Conservation (phyloP, 2,888 invertebrate genomes). For the Byasa hedistus region DNA sequence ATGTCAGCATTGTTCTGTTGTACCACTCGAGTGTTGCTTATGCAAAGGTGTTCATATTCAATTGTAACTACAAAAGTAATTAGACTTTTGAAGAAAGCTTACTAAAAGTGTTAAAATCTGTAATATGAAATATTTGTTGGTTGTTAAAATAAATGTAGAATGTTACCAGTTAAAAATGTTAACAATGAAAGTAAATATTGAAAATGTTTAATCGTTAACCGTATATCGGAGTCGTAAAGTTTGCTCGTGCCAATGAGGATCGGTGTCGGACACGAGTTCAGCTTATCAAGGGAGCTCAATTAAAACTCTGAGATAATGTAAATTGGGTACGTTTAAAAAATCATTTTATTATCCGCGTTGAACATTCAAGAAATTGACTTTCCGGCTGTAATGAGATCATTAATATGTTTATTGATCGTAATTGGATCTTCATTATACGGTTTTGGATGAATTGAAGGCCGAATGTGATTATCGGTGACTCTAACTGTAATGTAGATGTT, state of each 20-base stretch:
- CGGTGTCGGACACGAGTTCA: conserved; percentile 17
- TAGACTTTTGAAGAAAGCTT: no score
- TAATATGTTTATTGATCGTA: conserved; percentile 21
- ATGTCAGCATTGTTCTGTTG: conserved; percentile 34
- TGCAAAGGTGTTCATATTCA: no score
- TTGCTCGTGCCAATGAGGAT: conserved; percentile 7
- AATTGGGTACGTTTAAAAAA: conserved; percentile 39
- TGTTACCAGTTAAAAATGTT: conserved; percentile 20
- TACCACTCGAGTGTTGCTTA: conserved; percentile 1
- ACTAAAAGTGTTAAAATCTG: no score
- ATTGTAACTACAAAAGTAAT: no score
- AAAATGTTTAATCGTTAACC: conserved; percentile 22
- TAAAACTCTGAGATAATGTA: conserved; percentile 41
- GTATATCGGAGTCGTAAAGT: conserved; percentile 18
- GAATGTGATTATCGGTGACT: conserved; percentile 4
- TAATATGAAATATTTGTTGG: no score
- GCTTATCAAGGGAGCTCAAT: conserved; percentile 33
- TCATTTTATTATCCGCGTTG: conserved; percentile 30
- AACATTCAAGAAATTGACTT: conserved; percentile 33
- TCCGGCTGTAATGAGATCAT: conserved; percentile 29
- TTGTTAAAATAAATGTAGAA: not conserved
- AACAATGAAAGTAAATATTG: conserved; percentile 12
- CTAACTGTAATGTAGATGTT: no score
- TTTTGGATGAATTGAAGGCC: not conserved
- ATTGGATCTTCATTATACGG: conserved; percentile 19